phyloP scores from a whole-genome alignment of 2,888 invertebrate species.

The Scaptomyza reducta region DNA sequence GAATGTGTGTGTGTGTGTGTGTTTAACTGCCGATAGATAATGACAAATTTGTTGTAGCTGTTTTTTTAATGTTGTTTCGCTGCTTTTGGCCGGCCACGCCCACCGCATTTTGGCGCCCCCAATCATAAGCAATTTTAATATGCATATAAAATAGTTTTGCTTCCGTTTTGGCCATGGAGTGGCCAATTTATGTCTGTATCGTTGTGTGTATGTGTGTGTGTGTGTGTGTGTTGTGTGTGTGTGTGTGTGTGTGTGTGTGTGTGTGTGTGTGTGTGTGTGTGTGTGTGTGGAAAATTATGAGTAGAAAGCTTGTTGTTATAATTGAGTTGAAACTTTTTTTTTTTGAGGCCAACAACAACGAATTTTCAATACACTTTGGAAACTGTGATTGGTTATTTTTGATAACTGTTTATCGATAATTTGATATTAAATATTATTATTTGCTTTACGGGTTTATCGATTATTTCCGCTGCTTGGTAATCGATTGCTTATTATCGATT shows the following conservation, averaged over 20 bases:
- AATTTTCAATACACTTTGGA: slow-evolving; percentile 6
- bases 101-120: slow-evolving; percentile 12
- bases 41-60: slow-evolving; percentile 53
- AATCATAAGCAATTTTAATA: slow-evolving; percentile 37
- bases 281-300: slow-evolving; percentile 42
- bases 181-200: slow-evolving; percentile 33
- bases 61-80: slow-evolving; percentile 1
- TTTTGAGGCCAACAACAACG: background rate
- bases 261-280: background rate
- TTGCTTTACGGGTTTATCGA: background rate
- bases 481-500: background rate
- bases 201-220: background rate
- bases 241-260: background rate
- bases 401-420: background rate
- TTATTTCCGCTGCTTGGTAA: background rate
- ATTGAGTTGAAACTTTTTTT: slow-evolving; percentile 9
- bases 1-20: slow-evolving; percentile 1
- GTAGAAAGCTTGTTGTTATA: slow-evolving; percentile 29
- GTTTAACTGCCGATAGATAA: slow-evolving; percentile 27
- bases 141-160: slow-evolving; percentile 39
- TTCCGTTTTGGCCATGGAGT: slow-evolving; percentile 48
- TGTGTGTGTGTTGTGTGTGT: background rate
- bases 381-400: background rate
- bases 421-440: background rate
- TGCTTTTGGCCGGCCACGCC: slow-evolving; percentile 36